Evolutionary conservation across 1,140 invertebrate species (phyloP), one percentile per base, ranked within the genome.

Genomic region (Cyclina sinensis): DNA sequence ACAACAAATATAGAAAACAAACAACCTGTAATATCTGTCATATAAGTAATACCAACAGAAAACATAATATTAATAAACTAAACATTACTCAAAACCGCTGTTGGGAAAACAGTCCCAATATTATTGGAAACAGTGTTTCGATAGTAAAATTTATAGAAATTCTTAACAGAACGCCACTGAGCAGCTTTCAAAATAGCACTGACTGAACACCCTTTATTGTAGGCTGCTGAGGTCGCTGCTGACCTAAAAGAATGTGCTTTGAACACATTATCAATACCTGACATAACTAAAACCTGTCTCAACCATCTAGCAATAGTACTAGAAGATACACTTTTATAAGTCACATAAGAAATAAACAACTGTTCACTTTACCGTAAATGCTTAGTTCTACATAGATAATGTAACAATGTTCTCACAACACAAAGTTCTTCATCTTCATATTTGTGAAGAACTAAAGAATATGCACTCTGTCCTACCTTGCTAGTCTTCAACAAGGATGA

Each of bases 231-330:
- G 54, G 37, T 51, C 5, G 62, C 37, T 30, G 62, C 65, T 39
- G 9, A n/a, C n/a, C n/a, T n/a, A n/a, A n/a, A n/a, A n/a, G n/a
- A n/a, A n/a, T n/a, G n/a, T n/a, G n/a, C n/a, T 24, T 48, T 43
- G 73, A 74, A 18, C 46, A 70, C 37, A 73, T 51, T 51, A 46
- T 68, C 39, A 27, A 83, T 68, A 14, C 81, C 62, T 68, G 81
- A 59, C 24, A 68, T 16, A 68, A 27, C 27, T 30, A 83, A 48
- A 11, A 70, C 62, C 24, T 14, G 12, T 35, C 48, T 83, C 0
- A 83, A 39, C 62, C 59, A 83, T 70, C 37, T 83, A 83, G 81
- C 81, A 16, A 68, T 70, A 32, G 59, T 83, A 43, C 59, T 70
- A 24, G 81, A 70, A 43, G 81, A n/a, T 18, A 83, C 79, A 24